Evolutionary conservation across 1,140 invertebrate species (phyloP).

Genomic region (Oedothorax gibbosus): DNA sequence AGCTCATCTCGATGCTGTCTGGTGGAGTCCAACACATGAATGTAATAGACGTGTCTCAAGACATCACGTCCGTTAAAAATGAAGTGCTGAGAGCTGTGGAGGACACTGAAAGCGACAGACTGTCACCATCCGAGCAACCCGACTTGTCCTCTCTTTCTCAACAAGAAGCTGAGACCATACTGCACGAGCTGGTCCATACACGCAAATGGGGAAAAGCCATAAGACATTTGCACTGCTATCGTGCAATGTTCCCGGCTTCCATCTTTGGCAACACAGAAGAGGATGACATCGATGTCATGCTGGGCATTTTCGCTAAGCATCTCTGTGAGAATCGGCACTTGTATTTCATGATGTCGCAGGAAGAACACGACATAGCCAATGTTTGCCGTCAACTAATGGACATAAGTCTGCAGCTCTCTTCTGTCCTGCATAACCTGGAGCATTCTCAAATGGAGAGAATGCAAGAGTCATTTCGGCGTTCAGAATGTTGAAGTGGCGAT

Average conservation of each 20-base stretch:
- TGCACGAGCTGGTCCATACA: conserved; percentile 75
- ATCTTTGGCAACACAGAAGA: conserved; percentile 70
- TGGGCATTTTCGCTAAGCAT: conserved; percentile 79
- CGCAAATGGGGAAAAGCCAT: conserved; percentile 77
- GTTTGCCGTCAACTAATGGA: conserved; percentile 77
- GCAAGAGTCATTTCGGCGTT: conserved; percentile 45
- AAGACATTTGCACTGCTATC: conserved; percentile 75
- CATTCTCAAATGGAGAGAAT: conserved; percentile 42
- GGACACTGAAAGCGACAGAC: conserved; percentile 69
- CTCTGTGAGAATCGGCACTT: conserved; percentile 77
- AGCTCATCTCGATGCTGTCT: conserved; percentile 81
- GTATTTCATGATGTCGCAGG: conserved; percentile 74
- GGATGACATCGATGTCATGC: conserved; percentile 77
- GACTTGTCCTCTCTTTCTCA: conserved; percentile 67
- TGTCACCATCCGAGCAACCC: conserved; percentile 67
- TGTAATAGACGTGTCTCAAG: conserved; percentile 68
- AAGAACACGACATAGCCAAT: conserved; percentile 75
- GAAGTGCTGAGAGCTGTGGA: conserved; percentile 67
- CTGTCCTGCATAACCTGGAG: conserved; percentile 72
- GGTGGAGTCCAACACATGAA: conserved; percentile 68
- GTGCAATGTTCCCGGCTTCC: conserved; percentile 75
- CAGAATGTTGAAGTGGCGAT: conserved; percentile 43
- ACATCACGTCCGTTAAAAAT: conserved; percentile 66
- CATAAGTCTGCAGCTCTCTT: conserved; percentile 76
- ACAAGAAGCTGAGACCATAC: conserved; percentile 72